Percentiles rank a stretch among this genome's conserved stretches.
These are phyloP conservation scores for Rynchops niger DNA, from an alignment of 2,113 vertebrate species.

Conservation along the genomic window DNA sequence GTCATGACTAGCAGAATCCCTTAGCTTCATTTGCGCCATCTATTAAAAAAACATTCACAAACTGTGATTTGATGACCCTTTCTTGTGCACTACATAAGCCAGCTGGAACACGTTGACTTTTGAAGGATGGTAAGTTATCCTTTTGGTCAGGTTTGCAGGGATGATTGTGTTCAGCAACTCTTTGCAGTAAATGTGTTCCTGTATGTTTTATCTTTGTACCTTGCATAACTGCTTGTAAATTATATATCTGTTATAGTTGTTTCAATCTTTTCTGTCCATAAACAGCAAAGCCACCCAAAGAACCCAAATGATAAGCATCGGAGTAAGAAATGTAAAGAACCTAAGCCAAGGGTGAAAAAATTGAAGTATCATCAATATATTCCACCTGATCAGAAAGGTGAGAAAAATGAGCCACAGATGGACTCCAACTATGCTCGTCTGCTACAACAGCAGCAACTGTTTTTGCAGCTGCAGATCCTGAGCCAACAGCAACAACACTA, in stretches of 20 bases:
- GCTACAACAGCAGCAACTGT: slow-evolving; percentile 97
- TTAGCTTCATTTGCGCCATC: background rate
- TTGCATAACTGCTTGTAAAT: background rate
- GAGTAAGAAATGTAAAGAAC: slow-evolving; percentile 94
- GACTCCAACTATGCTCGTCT: slow-evolving; percentile 95
- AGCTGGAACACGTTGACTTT: background rate
- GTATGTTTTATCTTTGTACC: background rate
- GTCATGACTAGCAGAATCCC: background rate
- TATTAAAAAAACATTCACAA: background rate
- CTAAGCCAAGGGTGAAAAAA: slow-evolving; percentile 91
- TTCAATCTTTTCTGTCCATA: slow-evolving; percentile 15
- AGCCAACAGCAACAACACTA: slow-evolving; percentile 94
- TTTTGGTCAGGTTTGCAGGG: background rate
- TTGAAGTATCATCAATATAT: slow-evolving; percentile 98
- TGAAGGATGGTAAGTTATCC: background rate
- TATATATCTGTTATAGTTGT: background rate
- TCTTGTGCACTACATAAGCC: background rate
- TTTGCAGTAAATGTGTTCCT: background rate
- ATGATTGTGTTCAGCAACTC: background rate
- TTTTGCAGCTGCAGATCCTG: slow-evolving; percentile 89
- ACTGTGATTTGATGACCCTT: background rate
- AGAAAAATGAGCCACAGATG: slow-evolving; percentile 89
- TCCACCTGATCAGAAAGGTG: slow-evolving; percentile 95
- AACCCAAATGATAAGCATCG: slow-evolving; percentile 88
- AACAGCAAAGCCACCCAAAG: slow-evolving; percentile 94